Evolutionary conservation across 1,140 invertebrate genomes (phyloP).

Genomic region (Lethrus apterus): DNA sequence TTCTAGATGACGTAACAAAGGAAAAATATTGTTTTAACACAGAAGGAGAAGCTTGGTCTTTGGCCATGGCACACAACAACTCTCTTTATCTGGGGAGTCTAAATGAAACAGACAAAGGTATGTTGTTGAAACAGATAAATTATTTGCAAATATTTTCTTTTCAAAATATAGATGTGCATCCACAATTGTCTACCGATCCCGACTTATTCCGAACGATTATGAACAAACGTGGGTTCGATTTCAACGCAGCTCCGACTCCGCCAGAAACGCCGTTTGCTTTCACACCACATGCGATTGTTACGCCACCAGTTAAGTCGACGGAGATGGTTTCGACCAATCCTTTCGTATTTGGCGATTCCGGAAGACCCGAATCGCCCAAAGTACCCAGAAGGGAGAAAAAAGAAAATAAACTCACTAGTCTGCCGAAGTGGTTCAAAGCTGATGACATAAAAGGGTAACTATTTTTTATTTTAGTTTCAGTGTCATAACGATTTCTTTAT

Average conservation of each 20-base stretch:
- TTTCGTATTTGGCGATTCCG: conserved; percentile 48
- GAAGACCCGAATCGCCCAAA: conserved; percentile 32
- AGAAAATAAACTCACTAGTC: conserved; percentile 54
- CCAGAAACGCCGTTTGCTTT: conserved; percentile 34
- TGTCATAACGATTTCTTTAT: too few relatives aligned
- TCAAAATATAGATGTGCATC: conserved; percentile 6
- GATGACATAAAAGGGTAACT: conserved; percentile 48
- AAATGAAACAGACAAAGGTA: conserved; percentile 22
- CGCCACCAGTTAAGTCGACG: conserved; percentile 23
- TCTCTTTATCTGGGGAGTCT: conserved; percentile 56
- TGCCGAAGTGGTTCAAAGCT: conserved; percentile 65
- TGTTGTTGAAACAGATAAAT: conserved; percentile 20
- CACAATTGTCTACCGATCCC: conserved; percentile 18
- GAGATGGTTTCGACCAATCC: conserved; percentile 46
- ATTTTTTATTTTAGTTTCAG: too few relatives aligned
- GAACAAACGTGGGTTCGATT: conserved; percentile 53
- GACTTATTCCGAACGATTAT: conserved; percentile 7
- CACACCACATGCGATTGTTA: conserved; percentile 22
- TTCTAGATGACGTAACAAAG: conserved; percentile 54
- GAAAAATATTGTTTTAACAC: conserved; percentile 63
- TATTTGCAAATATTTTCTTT: neutral
- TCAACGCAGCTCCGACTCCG: conserved; percentile 38
- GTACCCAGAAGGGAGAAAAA: conserved; percentile 42
- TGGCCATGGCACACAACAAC: conserved; percentile 60
- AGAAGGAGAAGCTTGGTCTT: conserved; percentile 67